Percentiles rank a stretch among this genome's conserved stretches.
phyloP scores from a whole-genome alignment of 2,113 vertebrate genomes.

The Marcusenius ussheri region DNA sequence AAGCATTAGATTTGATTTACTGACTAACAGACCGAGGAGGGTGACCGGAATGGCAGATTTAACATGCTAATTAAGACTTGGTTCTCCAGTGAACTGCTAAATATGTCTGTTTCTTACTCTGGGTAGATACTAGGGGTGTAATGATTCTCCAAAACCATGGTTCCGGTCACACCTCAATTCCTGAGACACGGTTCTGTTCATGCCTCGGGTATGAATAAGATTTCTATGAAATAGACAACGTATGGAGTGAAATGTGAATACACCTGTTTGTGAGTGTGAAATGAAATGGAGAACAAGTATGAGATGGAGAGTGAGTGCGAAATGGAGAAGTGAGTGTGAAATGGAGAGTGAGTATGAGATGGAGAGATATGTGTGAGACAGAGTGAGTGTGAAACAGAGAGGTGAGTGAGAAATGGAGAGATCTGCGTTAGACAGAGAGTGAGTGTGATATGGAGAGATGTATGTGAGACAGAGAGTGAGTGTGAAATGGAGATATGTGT shows the following conservation, averaged over 20 bases:
- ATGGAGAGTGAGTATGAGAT: not conserved
- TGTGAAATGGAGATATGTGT: too few relatives aligned
- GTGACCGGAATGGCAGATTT: constrained; percentile 28
- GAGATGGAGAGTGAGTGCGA: not conserved
- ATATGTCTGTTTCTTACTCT: not conserved
- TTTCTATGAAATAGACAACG: not conserved
- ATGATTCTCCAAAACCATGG: not conserved
- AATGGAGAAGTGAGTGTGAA: not conserved
- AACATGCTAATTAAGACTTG: constrained; percentile 41
- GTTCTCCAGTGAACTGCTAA: constrained; percentile 34
- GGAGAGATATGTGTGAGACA: too few relatives aligned
- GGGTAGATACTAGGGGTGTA: not conserved
- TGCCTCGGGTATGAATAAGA: not conserved
- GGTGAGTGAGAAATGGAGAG: not conserved
- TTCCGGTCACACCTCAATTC: not conserved
- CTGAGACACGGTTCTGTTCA: not conserved
- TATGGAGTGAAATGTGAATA: too few relatives aligned
- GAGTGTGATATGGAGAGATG: not conserved
- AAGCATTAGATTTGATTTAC: constrained; percentile 58
- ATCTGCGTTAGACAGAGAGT: not conserved
- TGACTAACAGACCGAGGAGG: constrained; percentile 50
- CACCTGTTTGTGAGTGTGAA: not conserved
- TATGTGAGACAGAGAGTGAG: too few relatives aligned
- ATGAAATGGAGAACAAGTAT: not conserved
- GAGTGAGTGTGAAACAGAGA: too few relatives aligned